Evolutionary conservation across 2,888 invertebrate species (phyloP).

Genomic region (Calameuta idolon): DNA sequence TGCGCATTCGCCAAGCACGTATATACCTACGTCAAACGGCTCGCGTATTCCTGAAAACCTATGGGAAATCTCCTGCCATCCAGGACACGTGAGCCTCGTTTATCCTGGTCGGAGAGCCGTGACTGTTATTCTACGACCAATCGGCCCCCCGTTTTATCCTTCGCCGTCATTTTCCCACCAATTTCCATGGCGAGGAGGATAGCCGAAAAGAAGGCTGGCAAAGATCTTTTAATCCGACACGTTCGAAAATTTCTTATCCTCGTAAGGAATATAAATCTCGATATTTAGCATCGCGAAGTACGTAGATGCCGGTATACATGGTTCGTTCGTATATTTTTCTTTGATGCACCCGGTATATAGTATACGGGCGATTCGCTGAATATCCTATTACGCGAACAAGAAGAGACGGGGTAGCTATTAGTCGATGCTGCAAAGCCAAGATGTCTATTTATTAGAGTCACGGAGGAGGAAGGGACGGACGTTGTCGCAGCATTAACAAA

Average conservation of each 20-base stretch:
- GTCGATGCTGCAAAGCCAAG: neutral
- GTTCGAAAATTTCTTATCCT: neutral
- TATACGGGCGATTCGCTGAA: neutral
- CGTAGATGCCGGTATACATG: neutral
- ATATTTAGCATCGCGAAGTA: neutral
- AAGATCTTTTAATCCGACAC: neutral
- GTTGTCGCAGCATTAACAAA: conserved; percentile 47
- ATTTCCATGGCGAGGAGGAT: neutral
- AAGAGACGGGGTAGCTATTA: neutral
- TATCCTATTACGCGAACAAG: neutral
- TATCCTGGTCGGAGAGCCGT: conserved; percentile 49
- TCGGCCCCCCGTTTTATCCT: conserved; percentile 19
- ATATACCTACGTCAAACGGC: conserved; percentile 43
- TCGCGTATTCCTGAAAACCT: conserved; percentile 59
- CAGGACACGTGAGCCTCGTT: conserved; percentile 57
- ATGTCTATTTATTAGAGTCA: neutral
- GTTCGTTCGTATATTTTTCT: neutral
- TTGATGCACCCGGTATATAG: neutral
- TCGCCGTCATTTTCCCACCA: neutral
- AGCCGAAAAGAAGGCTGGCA: neutral
- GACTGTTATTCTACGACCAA: conserved; percentile 49
- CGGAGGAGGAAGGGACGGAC: neutral
- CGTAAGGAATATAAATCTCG: neutral
- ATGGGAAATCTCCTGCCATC: conserved; percentile 60
- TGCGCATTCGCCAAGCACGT: neutral